Percentiles rank a stretch among this genome's conserved stretches.
Conservation (phyloP, 2,113 vertebrate genomes). For the Picathartes gymnocephalus region DNA sequence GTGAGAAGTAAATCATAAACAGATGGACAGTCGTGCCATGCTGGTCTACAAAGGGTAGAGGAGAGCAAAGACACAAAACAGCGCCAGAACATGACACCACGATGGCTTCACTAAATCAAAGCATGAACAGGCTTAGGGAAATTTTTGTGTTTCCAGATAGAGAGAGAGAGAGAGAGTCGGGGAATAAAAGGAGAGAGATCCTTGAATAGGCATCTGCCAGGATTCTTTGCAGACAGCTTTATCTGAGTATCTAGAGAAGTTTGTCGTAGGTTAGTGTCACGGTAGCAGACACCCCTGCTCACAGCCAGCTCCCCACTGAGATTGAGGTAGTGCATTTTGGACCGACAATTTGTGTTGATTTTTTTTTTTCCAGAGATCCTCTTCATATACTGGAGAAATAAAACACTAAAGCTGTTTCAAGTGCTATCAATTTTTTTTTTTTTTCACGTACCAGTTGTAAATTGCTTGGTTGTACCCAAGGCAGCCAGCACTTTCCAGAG, state of each 20-base stretch:
- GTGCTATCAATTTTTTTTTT: neutral
- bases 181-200: neutral
- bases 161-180: neutral
- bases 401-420: neutral
- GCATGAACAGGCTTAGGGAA: slow-evolving; percentile 1
- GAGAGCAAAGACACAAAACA: slow-evolving; percentile 3
- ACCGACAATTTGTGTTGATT: neutral
- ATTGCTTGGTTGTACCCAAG: neutral
- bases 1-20: slow-evolving; percentile 60
- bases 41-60: slow-evolving; percentile 31
- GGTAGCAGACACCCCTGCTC: neutral
- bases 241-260: slow-evolving; percentile 2
- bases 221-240: neutral
- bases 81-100: neutral
- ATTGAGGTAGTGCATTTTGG: neutral
- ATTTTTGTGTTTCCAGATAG: slow-evolving; percentile 15
- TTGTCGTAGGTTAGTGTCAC: neutral
- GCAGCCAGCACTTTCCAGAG: neutral
- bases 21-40: slow-evolving; percentile 38
- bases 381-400: neutral
- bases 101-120: slow-evolving; percentile 21
- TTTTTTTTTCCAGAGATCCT: neutral
- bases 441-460: neutral
- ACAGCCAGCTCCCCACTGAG: neutral
- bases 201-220: neutral